These are phyloP conservation scores for Boloria euphrosyne DNA, from an alignment of 2,888 invertebrate species.

Conservation along the genomic window DNA sequence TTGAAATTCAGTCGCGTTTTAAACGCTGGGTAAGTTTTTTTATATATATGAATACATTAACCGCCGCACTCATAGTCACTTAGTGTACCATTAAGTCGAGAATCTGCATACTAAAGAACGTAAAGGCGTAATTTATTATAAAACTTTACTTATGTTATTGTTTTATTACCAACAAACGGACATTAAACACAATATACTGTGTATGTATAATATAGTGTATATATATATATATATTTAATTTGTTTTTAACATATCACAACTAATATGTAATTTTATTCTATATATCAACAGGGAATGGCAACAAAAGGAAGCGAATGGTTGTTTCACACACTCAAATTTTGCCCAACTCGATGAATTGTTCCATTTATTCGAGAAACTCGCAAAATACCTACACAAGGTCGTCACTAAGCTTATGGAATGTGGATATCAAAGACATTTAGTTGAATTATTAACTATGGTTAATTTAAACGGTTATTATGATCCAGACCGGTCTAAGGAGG, in stretches of 20 bases:
- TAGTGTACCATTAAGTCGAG: too few relatives aligned
- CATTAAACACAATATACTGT: too few relatives aligned
- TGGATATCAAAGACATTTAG: slow-evolving; percentile 86
- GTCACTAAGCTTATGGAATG: slow-evolving; percentile 83
- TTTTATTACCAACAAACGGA: too few relatives aligned
- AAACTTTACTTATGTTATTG: too few relatives aligned
- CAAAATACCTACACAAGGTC: slow-evolving; percentile 84
- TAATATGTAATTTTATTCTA: neutral
- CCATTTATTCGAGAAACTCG: slow-evolving; percentile 82
- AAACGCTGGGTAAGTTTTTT: slow-evolving; percentile 67
- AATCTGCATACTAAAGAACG: too few relatives aligned
- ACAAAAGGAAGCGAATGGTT: slow-evolving; percentile 66
- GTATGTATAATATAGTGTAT: too few relatives aligned
- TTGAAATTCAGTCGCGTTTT: slow-evolving; percentile 86
- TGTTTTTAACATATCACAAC: too few relatives aligned
- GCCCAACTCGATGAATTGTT: slow-evolving; percentile 81
- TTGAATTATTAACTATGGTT: slow-evolving; percentile 85
- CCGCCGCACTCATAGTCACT: too few relatives aligned
- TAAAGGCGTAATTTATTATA: too few relatives aligned
- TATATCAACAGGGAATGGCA: slow-evolving; percentile 77
- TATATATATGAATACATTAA: neutral
- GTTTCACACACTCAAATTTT: slow-evolving; percentile 83
- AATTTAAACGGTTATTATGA: slow-evolving; percentile 85
- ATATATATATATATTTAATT: neutral
- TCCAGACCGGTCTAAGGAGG: slow-evolving; percentile 59